Conservation (phyloP, 2,888 invertebrate genomes). For the Cerastis leucographa region DNA sequence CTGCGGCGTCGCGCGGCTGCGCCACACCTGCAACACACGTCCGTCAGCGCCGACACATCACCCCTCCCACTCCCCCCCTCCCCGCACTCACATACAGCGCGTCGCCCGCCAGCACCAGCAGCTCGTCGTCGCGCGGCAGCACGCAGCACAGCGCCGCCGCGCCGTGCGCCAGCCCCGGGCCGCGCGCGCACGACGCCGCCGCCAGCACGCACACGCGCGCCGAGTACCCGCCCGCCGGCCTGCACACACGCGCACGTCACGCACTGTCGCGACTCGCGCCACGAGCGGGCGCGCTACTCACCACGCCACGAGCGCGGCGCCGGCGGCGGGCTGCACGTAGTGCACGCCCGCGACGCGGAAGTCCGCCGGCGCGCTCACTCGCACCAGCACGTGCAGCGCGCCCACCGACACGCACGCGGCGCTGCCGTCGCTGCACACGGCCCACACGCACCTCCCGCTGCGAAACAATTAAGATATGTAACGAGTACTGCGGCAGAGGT, state of each 20-base stretch:
- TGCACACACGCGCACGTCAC: constrained; percentile 25
- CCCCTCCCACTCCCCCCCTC: fast-evolving
- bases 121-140: constrained; percentile 50
- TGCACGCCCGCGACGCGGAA: constrained; percentile 55
- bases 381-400: constrained; percentile 70
- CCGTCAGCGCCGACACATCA: neutral
- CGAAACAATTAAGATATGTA: neutral
- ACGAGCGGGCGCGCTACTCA: constrained; percentile 34
- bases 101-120: constrained; percentile 67
- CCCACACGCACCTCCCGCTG: constrained; percentile 80
- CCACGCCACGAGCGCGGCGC: constrained; percentile 72
- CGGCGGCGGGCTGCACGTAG: constrained; percentile 73
- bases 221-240: constrained; percentile 60
- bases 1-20: constrained; percentile 49
- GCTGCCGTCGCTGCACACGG: constrained; percentile 71
- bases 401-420: constrained; percentile 76
- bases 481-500: neutral
- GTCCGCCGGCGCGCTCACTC: constrained; percentile 45
- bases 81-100: constrained; percentile 28
- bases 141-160: constrained; percentile 57
- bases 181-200: constrained; percentile 32
- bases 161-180: constrained; percentile 17
- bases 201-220: constrained; percentile 45
- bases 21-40: constrained; percentile 56
- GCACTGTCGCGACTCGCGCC: neutral